These are phyloP conservation scores for Stenoptilia bipunctidactyla DNA, from an alignment of 2,888 invertebrate species.

Conservation along the genomic window DNA sequence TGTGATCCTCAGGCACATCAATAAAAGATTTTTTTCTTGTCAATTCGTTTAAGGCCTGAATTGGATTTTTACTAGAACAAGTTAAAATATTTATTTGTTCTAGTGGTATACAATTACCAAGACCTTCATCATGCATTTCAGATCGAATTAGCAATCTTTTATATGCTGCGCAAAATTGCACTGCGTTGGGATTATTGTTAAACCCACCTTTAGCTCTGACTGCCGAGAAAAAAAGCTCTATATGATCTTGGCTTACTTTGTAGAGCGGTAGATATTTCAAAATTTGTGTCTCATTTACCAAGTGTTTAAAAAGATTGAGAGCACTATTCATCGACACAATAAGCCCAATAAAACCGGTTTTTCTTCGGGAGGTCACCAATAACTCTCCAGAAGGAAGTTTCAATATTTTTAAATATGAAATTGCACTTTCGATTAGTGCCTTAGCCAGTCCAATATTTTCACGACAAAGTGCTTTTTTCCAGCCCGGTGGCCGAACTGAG, in stretches of 20 bases:
- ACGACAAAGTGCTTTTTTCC: conserved; percentile 6
- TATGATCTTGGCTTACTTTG: conserved; percentile 13
- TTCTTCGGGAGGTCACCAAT: conserved; percentile 5
- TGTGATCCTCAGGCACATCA: conserved; percentile 8
- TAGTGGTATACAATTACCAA: conserved; percentile 13
- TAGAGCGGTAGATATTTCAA: conserved; percentile 9
- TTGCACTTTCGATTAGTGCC: no score
- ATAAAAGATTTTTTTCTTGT: conserved; percentile 7
- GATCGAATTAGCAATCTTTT: conserved; percentile 11
- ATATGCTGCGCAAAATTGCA: conserved; percentile 13
- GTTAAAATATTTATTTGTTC: conserved; percentile 14
- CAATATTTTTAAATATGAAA: no score
- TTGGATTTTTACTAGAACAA: conserved; percentile 12
- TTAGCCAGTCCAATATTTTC: conserved; percentile 2
- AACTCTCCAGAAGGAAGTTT: no score
- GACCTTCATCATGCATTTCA: conserved; percentile 11
- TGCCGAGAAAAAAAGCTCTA: conserved; percentile 14
- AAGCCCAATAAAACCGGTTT: conserved; percentile 17
- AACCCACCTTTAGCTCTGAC: conserved; percentile 14
- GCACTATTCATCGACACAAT: conserved; percentile 15
- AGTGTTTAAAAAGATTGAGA: conserved; percentile 8
- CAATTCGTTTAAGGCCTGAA: conserved; percentile 3
- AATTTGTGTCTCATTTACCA: conserved; percentile 4
- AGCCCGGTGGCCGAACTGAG: conserved; percentile 14
- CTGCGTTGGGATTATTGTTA: conserved; percentile 17